A percentile compares a stretch with the other conserved stretches of the same genome.
These are phyloP conservation scores for Nematostella vectensis DNA, from an alignment of 92 coral and sea anemone species.

Conservation along the genomic window DNA sequence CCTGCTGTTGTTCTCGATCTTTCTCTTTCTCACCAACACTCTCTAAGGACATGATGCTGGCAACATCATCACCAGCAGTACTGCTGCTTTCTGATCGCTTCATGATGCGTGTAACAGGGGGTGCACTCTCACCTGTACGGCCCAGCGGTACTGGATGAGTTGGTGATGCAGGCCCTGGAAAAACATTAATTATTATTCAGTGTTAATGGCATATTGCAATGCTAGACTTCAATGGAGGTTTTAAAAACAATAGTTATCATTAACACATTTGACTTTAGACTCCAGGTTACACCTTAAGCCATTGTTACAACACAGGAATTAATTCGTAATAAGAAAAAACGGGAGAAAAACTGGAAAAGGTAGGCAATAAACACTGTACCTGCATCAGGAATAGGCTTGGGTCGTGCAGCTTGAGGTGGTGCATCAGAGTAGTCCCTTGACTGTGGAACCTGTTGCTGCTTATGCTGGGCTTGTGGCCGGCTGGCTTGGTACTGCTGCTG, in stretches of 20 bases:
- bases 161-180: constrained; percentile 85
- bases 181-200: too few relatives aligned
- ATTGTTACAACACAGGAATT: too few relatives aligned
- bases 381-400: constrained; percentile 38
- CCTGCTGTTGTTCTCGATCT: constrained; percentile 8
- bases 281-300: too few relatives aligned
- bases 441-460: constrained; percentile 32
- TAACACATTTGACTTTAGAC: too few relatives aligned
- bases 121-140: constrained; percentile 20
- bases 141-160: constrained; percentile 45
- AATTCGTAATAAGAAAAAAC: too few relatives aligned
- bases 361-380: too few relatives aligned
- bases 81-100: constrained; percentile 95
- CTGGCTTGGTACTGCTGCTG: constrained; percentile 60
- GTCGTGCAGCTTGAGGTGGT: constrained; percentile 33
- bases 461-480: constrained; percentile 40
- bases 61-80: constrained; percentile 87
- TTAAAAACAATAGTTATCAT: too few relatives aligned
- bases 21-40: constrained; percentile 60
- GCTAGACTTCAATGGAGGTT: too few relatives aligned
- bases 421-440: constrained; percentile 50
- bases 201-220: background rate
- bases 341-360: too few relatives aligned
- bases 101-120: constrained; percentile 88
- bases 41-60: constrained; percentile 94